These are phyloP conservation scores for Diaperis boleti DNA, from an alignment of 2,888 invertebrate genomes.

Conservation along the genomic window DNA sequence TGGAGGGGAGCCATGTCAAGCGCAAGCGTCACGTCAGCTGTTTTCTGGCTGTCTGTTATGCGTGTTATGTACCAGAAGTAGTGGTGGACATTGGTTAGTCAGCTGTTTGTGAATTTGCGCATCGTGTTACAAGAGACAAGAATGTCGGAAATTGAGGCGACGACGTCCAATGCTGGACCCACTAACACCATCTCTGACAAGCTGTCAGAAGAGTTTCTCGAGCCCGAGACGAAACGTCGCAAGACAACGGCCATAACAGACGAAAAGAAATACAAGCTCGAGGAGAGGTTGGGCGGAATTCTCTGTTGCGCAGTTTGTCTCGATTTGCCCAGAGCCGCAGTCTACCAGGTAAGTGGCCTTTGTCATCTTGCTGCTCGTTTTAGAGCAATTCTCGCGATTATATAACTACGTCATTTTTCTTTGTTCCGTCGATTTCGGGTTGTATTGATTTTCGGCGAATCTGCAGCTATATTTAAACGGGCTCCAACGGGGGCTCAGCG, in stretches of 20 bases:
- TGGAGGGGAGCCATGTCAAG: too few relatives aligned
- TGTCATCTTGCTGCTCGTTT: not conserved
- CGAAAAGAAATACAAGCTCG: conserved; percentile 77
- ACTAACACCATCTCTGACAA: conserved; percentile 56
- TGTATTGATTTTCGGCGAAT: conserved; percentile 35
- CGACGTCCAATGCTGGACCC: conserved; percentile 62
- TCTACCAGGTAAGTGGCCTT: conserved; percentile 87
- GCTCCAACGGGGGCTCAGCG: conserved; percentile 23
- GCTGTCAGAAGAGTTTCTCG: conserved; percentile 57
- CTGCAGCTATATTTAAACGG: conserved; percentile 27
- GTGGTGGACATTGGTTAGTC: conserved; percentile 40
- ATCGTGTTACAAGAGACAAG: not conserved
- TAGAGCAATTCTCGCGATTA: conserved; percentile 10
- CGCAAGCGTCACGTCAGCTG: conserved; percentile 61
- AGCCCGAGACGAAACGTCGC: conserved; percentile 63
- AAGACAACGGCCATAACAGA: conserved; percentile 56
- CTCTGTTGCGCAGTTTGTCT: conserved; percentile 97
- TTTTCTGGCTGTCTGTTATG: too few relatives aligned
- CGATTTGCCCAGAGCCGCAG: conserved; percentile 91
- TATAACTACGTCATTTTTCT: too few relatives aligned
- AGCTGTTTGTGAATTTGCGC: conserved; percentile 33
- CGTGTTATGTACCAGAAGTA: conserved; percentile 33
- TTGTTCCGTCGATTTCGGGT: conserved; percentile 28
- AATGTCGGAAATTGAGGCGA: conserved; percentile 64
- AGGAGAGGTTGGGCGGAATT: conserved; percentile 92